Evolutionary conservation across 2,888 invertebrate species (phyloP).

Genomic region (Tortricodes alternella): DNA sequence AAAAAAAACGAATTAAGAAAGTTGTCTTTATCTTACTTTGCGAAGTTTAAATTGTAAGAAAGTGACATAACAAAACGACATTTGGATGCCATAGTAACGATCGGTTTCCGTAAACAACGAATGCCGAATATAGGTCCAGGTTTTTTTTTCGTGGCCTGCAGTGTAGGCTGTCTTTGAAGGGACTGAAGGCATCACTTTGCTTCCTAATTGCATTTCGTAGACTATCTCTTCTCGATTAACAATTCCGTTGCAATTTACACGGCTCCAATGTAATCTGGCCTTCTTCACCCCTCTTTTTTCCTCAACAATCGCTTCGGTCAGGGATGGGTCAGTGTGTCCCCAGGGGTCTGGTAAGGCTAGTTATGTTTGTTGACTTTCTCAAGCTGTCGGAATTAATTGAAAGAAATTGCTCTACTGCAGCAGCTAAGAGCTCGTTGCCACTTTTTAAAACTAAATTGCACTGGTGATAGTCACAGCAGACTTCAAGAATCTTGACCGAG

Average conservation of each 20-base stretch:
- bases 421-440: slow-evolving; percentile 10
- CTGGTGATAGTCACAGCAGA: not conserved
- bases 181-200: slow-evolving; percentile 16
- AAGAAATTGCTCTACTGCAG: slow-evolving; percentile 29
- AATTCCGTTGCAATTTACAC: slow-evolving; percentile 28
- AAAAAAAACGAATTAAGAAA: no score
- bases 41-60: no score
- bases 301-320: not conserved
- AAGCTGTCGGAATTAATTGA: slow-evolving; percentile 28
- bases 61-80: no score
- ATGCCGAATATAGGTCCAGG: not conserved
- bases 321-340: not conserved
- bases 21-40: no score
- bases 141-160: not conserved
- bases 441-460: slow-evolving; percentile 15
- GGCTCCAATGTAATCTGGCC: not conserved
- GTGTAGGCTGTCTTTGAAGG: slow-evolving; percentile 11
- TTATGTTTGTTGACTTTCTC: slow-evolving; percentile 26
- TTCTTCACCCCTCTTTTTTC: not conserved
- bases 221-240: slow-evolving; percentile 31
- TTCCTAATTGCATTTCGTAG: slow-evolving; percentile 29
- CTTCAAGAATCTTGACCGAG: not conserved
- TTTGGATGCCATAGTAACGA: no score
- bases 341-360: not conserved
- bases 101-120: not conserved